Conservation (phyloP, 2,888 invertebrate species). For the Eumacrocentrus americanus region DNA sequence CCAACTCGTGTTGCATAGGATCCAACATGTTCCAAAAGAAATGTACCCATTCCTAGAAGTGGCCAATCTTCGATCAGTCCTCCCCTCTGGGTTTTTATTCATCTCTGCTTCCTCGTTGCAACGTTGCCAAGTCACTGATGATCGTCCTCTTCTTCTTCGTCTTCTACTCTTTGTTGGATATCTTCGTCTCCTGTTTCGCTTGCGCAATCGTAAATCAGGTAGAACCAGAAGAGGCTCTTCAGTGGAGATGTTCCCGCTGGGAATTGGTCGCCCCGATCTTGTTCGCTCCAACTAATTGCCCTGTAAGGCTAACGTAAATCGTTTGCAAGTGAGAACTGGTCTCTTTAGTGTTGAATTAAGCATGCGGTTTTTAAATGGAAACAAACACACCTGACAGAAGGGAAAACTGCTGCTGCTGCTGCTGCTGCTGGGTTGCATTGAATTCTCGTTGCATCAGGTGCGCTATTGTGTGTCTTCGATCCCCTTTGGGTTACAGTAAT, state of each 20-base stretch:
- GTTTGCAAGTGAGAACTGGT: no score
- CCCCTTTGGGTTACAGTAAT: not conserved
- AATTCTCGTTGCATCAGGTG: slow-evolving; percentile 11
- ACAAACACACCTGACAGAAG: not conserved
- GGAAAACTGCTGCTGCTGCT: no score
- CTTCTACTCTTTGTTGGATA: no score
- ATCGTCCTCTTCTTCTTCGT: not conserved
- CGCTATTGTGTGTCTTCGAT: slow-evolving; percentile 4
- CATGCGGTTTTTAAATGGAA: not conserved
- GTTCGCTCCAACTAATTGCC: no score
- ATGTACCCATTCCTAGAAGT: slow-evolving; percentile 1
- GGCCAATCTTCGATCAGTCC: slow-evolving; percentile 1
- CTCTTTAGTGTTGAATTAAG: no score
- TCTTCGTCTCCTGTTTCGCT: slow-evolving; percentile 6
- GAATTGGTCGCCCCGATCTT: slow-evolving; percentile 9
- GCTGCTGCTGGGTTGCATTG: slow-evolving; percentile 2
- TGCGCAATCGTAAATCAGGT: slow-evolving; percentile 20
- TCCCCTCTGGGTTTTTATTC: not conserved
- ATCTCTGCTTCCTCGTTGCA: not conserved
- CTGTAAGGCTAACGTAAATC: no score
- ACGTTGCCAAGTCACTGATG: slow-evolving; percentile 13
- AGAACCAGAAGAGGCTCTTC: slow-evolving; percentile 6
- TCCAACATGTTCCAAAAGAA: not conserved
- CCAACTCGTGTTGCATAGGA: not conserved
- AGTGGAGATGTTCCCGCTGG: not conserved